Evolutionary conservation across 2,113 vertebrate species (phyloP), one percentile per base, ranked within the genome.

Genomic region (Syrmaticus mikado): DNA sequence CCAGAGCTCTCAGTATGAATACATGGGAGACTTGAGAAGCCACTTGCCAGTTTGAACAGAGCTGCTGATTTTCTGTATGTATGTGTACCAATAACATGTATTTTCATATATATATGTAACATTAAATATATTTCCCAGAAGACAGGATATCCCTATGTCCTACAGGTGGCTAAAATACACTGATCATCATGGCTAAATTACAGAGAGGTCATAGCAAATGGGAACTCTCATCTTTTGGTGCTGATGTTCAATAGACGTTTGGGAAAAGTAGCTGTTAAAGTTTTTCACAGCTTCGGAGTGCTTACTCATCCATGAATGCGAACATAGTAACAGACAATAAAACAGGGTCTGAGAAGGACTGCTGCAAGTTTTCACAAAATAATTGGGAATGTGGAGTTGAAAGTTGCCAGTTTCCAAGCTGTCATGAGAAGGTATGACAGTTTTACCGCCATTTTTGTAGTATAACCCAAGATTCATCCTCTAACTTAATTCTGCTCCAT

Each of bases 211-310:
- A 60, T 7, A 71, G 34, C 18, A 27, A 55, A 30, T 38, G 36
- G 11, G 50, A 32, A 22, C n/a, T 82, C 16, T 46, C 9, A 3
- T 66, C 53, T 72, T 92, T 75, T 52, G 48, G 57, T 75, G 40
- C 5, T 13, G 40, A 52, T 62, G 16, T 82, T 85, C 25, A 3
- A 14, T 45, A 25, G 24, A 7, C 27, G 17, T 5, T 66, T 76
- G 66, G 52, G 71, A 85, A 82, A 93, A 82, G 32, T 66, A 24
- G 53, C 82, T 82, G 61, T 89, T 87, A 85, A 58, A 82, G 50
- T 91, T 85, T 80, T 75, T 94, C 81, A 74, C 82, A 58, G 48
- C 84, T 90, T 82, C 78, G 89, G 71, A 53, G 45, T 53, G 77
- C 45, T 91, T 89, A 85, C 45, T 94, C 1, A 0, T 58, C 62